phyloP scores from a whole-genome alignment of 2,797 vertebrate species.

The Fistularia tabacaria region DNA sequence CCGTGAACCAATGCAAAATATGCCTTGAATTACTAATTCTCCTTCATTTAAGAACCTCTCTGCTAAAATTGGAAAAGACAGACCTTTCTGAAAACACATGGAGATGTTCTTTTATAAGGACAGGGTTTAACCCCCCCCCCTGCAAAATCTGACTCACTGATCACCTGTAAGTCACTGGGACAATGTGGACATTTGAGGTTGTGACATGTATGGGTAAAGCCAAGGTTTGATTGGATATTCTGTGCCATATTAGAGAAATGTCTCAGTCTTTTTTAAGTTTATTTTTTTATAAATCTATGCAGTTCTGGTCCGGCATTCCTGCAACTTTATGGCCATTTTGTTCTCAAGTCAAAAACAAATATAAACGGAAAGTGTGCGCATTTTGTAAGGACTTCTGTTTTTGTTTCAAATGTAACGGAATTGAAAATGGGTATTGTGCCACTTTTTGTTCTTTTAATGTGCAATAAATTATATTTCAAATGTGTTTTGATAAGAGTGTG shows the following conservation, averaged over 20 bases:
- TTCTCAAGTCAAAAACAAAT: conserved; percentile 47
- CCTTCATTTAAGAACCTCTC: too few species aligned
- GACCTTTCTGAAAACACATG: conserved; percentile 28
- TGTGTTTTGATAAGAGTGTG: conserved; percentile 68
- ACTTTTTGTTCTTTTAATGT: conserved; percentile 79
- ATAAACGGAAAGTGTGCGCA: conserved; percentile 56
- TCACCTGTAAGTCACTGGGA: conserved; percentile 35
- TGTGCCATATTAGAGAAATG: conserved; percentile 52
- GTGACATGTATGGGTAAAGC: conserved; percentile 44
- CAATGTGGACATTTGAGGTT: conserved; percentile 41
- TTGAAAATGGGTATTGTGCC: conserved; percentile 72
- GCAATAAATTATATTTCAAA: conserved; percentile 80
- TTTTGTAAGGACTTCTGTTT: conserved; percentile 62
- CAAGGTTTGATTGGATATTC: conserved; percentile 44
- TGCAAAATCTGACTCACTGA: conserved; percentile 32
- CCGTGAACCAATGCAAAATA: too few species aligned
- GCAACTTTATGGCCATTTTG: conserved; percentile 55
- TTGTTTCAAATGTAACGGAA: conserved; percentile 52
- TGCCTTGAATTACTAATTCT: too few species aligned
- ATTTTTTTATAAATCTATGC: conserved; percentile 72
- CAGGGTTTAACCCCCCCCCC: conserved; percentile 47
- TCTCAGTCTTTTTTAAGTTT: conserved; percentile 16
- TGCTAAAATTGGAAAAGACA: too few species aligned
- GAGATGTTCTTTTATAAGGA: conserved; percentile 33
- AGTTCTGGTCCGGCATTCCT: conserved; percentile 69